Conservation (phyloP, 92 coral and sea anemone genomes). For the Siderastrea radians region DNA sequence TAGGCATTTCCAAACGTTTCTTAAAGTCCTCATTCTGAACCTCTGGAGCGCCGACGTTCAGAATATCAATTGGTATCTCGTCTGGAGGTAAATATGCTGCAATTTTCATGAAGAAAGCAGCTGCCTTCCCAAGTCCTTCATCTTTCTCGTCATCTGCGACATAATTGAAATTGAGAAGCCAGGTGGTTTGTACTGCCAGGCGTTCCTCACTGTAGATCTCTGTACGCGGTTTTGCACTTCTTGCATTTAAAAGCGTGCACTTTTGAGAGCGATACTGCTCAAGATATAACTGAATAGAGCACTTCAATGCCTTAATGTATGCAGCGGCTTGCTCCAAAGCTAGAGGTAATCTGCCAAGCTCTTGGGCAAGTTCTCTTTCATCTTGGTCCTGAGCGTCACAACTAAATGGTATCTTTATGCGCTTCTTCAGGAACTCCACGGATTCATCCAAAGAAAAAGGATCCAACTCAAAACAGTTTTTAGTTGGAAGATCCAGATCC, state of each 20-base stretch:
- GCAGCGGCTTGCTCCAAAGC: constrained; percentile 78
- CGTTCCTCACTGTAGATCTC: constrained; percentile 37
- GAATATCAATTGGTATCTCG: constrained; percentile 35
- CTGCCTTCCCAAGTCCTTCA: constrained; percentile 16
- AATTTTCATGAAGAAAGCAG: constrained; percentile 4
- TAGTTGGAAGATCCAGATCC: constrained; percentile 33
- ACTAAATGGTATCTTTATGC: neutral
- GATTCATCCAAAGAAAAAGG: constrained; percentile 2
- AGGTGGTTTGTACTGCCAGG: constrained; percentile 66
- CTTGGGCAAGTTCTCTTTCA: constrained; percentile 18
- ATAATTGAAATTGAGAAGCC: constrained; percentile 65
- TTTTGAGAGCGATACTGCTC: constrained; percentile 36
- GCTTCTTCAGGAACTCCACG: constrained; percentile 6
- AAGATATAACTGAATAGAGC: constrained; percentile 32
- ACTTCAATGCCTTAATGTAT: constrained; percentile 27
- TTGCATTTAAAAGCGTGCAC: constrained; percentile 32
- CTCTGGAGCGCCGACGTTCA: constrained; percentile 32
- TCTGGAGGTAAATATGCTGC: constrained; percentile 35
- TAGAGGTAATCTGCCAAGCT: constrained; percentile 66
- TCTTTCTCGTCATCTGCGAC: constrained; percentile 23
- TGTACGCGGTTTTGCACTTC: constrained; percentile 43
- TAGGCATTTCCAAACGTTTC: constrained; percentile 1
- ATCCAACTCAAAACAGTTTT: constrained; percentile 47
- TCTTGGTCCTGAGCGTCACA: neutral
- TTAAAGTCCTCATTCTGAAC: constrained; percentile 1